phyloP scores from a whole-genome alignment of 1,140 invertebrate genomes.

The Mercenaria mercenaria region DNA sequence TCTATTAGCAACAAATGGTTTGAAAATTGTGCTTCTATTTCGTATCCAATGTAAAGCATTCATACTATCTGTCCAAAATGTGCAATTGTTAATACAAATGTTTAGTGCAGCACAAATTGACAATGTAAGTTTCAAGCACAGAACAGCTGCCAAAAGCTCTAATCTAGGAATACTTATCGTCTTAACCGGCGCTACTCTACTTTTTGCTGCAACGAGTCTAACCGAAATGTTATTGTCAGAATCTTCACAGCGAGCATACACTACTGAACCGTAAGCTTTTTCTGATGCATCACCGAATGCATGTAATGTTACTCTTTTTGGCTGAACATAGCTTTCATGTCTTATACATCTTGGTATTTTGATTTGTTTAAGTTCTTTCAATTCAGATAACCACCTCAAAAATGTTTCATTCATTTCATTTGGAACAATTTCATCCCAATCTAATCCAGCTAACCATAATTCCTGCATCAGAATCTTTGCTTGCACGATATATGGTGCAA shows the following conservation, averaged over 20 bases:
- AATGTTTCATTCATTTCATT: background rate
- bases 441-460: slow-evolving; percentile 29
- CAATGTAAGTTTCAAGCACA: slow-evolving; percentile 17
- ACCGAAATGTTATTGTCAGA: no score
- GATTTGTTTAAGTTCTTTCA: background rate
- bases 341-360: background rate
- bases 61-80: slow-evolving; percentile 21
- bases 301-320: background rate
- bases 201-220: slow-evolving; percentile 8
- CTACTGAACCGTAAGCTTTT: background rate
- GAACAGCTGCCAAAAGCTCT: no score
- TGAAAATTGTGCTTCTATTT: background rate
- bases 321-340: no score
- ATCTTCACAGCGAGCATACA: no score
- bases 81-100: background rate
- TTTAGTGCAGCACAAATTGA: background rate
- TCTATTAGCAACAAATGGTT: slow-evolving; percentile 15
- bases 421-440: slow-evolving; percentile 23
- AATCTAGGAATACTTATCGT: slow-evolving; percentile 10
- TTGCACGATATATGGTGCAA: slow-evolving; percentile 27
- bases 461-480: slow-evolving; percentile 48
- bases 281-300: slow-evolving; percentile 32
- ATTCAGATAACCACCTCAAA: slow-evolving; percentile 1
- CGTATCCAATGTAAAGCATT: background rate
- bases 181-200: slow-evolving; percentile 28